phyloP scores from a whole-genome alignment of 2,113 vertebrate genomes.

The Vidua chalybeata region DNA sequence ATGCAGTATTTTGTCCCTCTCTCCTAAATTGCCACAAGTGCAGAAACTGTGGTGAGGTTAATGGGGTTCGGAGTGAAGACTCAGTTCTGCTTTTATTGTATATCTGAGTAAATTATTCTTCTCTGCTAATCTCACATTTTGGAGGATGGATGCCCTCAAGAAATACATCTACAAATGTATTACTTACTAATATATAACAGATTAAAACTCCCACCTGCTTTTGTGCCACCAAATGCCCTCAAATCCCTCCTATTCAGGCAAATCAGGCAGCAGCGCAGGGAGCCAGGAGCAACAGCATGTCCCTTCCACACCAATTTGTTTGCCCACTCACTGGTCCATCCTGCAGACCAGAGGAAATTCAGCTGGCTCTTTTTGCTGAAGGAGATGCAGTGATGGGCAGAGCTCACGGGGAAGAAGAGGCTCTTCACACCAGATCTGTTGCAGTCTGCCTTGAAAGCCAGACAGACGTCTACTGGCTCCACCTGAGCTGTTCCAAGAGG shows the following conservation, averaged over 20 bases:
- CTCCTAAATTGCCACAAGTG: background rate
- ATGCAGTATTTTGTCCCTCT: background rate
- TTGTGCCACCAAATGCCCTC: background rate
- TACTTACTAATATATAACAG: background rate
- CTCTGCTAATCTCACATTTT: background rate
- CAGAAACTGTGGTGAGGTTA: rapidly evolving
- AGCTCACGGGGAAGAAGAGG: background rate
- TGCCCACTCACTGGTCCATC: background rate
- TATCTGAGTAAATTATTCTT: background rate
- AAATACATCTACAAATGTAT: background rate
- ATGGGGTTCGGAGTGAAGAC: background rate
- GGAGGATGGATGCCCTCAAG: background rate
- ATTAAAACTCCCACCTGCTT: slow-evolving; percentile 6
- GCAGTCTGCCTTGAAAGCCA: background rate
- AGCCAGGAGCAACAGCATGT: background rate
- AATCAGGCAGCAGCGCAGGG: background rate
- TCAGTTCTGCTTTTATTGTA: background rate
- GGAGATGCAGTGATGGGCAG: background rate
- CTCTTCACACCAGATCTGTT: background rate
- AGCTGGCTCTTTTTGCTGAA: background rate
- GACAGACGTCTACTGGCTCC: background rate
- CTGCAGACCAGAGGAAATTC: background rate
- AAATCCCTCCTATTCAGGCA: background rate
- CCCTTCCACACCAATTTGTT: background rate
- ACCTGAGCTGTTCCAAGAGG: background rate